Evolutionary conservation across 2,113 vertebrate species (phyloP).

Genomic region (Chloebia gouldiae): DNA sequence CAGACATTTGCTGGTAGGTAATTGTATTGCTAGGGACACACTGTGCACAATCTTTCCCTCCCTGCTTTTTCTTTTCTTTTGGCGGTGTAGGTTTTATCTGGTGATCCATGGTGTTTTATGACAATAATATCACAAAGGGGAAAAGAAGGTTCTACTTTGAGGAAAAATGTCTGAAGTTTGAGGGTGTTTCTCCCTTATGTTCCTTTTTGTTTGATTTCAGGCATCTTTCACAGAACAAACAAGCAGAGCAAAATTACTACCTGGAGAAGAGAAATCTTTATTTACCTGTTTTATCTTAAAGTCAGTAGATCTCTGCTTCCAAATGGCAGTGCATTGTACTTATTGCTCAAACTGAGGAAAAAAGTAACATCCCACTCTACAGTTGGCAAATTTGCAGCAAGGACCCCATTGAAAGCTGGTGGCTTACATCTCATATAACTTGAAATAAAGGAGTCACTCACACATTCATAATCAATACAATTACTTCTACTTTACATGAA

Average conservation of each 20-base stretch:
- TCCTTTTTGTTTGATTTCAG: neutral
- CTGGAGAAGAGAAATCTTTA: neutral
- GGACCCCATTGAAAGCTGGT: neutral
- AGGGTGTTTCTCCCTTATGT: neutral
- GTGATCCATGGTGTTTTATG: neutral
- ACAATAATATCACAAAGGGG: neutral
- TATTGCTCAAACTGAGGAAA: neutral
- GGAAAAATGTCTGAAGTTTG: neutral
- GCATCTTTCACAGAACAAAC: neutral
- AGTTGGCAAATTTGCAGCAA: neutral
- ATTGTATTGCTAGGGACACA: neutral
- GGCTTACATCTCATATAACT: conserved; percentile 33
- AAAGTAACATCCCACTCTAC: neutral
- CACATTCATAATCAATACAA: conserved; percentile 65
- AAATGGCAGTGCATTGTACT: neutral
- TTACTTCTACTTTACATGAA: conserved; percentile 62
- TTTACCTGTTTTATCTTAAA: neutral
- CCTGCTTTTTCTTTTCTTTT: neutral
- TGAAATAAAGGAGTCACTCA: conserved; percentile 60
- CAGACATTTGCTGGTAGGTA: neutral
- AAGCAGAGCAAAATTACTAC: neutral
- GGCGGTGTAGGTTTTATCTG: neutral
- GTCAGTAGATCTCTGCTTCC: neutral
- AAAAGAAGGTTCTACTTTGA: neutral
- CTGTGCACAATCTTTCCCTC: neutral